A percentile compares a stretch with the other conserved stretches of the same genome.
phyloP scores from a whole-genome alignment of 2,113 vertebrate species.

The Phylloscopus trochiloides region DNA sequence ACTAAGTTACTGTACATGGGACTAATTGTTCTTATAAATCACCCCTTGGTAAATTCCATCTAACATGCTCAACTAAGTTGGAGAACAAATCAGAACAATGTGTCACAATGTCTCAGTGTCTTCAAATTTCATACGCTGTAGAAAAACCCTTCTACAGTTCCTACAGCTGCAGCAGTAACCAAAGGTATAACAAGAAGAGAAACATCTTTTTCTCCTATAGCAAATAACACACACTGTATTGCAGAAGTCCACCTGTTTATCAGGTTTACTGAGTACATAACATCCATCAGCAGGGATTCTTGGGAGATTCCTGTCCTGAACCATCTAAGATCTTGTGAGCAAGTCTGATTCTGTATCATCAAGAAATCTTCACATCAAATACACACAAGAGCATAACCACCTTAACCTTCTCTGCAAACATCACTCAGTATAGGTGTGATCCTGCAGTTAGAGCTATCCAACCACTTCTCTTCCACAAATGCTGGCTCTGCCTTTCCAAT shows the following conservation, averaged over 20 bases:
- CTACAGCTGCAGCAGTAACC: background rate
- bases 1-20: background rate
- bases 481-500: background rate
- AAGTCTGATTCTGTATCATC: background rate
- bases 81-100: background rate
- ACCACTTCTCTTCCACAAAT: background rate
- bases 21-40: background rate
- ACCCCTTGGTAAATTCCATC: background rate
- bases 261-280: background rate
- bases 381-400: fast-evolving
- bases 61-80: background rate
- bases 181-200: background rate
- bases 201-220: background rate
- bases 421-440: background rate
- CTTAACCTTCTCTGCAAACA: background rate
- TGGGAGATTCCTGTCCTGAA: background rate
- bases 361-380: background rate
- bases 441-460: background rate
- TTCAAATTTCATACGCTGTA: background rate
- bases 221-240: background rate
- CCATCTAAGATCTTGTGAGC: background rate
- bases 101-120: background rate
- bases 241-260: background rate
- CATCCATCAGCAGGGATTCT: background rate
- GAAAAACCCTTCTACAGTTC: background rate